Evolutionary conservation across 2,797 vertebrate genomes (phyloP).

Genomic region (Brachymystax lenok): DNA sequence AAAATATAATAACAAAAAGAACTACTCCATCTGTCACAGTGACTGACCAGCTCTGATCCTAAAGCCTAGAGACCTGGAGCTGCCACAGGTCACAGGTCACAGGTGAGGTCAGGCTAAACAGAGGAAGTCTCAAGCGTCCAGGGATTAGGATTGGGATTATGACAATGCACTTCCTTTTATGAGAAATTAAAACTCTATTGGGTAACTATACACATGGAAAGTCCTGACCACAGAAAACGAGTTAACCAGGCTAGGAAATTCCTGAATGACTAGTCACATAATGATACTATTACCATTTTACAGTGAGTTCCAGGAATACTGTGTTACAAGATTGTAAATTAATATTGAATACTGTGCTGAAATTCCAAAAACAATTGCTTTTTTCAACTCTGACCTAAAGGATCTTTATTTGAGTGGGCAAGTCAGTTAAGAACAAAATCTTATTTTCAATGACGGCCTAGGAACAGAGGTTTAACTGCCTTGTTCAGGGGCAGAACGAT

Average conservation of each 20-base stretch:
- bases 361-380: background rate
- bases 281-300: background rate
- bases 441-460: no score
- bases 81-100: background rate
- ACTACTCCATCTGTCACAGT: constrained; percentile 65
- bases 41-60: constrained; percentile 44
- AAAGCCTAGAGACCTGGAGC: constrained; percentile 32
- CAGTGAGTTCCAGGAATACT: background rate
- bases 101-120: constrained; percentile 43
- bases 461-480: no score
- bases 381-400: background rate
- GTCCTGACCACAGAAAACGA: background rate
- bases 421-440: no score
- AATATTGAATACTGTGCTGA: background rate
- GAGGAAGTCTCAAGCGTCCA: constrained; percentile 48
- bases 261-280: background rate
- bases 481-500: no score
- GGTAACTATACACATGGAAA: background rate
- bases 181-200: background rate
- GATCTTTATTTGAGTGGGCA: no score
- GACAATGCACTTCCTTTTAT: constrained; percentile 38
- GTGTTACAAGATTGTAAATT: background rate
- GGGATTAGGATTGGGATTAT: constrained; percentile 29
- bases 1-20: constrained; percentile 47
- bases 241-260: background rate